Percentiles rank a stretch among this genome's conserved stretches.
phyloP scores from a whole-genome alignment of 1,140 invertebrate species.

The Lepidurus apus region DNA sequence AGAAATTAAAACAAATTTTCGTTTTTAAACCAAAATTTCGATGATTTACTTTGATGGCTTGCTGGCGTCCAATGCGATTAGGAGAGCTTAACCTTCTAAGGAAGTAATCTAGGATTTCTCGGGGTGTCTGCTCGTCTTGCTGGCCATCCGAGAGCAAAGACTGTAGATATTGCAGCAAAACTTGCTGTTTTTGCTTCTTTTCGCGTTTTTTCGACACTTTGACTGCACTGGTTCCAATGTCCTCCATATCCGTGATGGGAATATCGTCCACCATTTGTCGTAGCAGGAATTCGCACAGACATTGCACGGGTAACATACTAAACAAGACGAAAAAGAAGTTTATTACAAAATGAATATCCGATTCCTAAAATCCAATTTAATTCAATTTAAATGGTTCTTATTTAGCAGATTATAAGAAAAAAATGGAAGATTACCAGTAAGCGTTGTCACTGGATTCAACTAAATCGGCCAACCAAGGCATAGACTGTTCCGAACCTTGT shows the following conservation, averaged over 20 bases:
- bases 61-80: conserved; percentile 64
- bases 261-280: conserved; percentile 50
- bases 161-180: conserved; percentile 69
- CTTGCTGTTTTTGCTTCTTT: conserved; percentile 65
- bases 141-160: conserved; percentile 48
- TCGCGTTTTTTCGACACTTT: conserved; percentile 37
- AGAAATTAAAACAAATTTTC: not conserved
- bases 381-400: not conserved
- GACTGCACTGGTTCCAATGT: conserved; percentile 46
- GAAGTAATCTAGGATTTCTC: conserved; percentile 88
- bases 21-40: not conserved
- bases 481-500: conserved; percentile 71
- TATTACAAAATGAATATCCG: not conserved
- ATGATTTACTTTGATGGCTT: conserved; percentile 61
- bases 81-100: conserved; percentile 75
- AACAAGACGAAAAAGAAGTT: conserved; percentile 38
- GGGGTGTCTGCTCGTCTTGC: conserved; percentile 56
- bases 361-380: not conserved
- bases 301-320: conserved; percentile 85
- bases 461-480: conserved; percentile 94
- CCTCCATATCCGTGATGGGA: conserved; percentile 32
- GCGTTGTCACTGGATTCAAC: conserved; percentile 86
- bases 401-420: not conserved
- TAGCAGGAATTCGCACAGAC: conserved; percentile 89
- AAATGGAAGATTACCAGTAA: conserved; percentile 50